These are phyloP conservation scores for Terrapene triunguis DNA, from an alignment of 2,113 vertebrate genomes.

Conservation along the genomic window DNA sequence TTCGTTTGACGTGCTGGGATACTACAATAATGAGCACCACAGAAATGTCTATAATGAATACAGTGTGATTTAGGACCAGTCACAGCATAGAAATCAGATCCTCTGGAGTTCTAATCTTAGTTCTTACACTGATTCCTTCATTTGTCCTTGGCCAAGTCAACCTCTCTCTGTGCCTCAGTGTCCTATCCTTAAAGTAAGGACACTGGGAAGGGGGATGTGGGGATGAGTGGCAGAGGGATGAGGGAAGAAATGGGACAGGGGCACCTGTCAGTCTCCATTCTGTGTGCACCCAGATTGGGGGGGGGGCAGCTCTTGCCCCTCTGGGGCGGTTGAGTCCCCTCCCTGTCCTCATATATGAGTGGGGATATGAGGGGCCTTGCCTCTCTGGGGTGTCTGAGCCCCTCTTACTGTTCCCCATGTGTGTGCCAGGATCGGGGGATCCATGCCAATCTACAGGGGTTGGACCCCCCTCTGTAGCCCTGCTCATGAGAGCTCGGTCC, in stretches of 20 bases:
- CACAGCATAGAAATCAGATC: not conserved
- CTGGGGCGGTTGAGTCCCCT: no score
- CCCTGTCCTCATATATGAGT: no score
- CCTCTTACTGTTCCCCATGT: no score
- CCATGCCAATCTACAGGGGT: no score
- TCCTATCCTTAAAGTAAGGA: not conserved
- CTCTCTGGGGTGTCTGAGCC: no score
- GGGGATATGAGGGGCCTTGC: no score
- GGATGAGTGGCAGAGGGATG: not conserved
- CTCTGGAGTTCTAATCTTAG: not conserved
- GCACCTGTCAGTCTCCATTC: not conserved
- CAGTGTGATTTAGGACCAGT: accelerated
- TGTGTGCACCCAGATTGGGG: no score
- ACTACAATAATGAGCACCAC: not conserved
- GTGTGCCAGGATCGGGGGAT: no score
- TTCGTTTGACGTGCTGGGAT: not conserved
- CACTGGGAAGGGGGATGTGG: no score
- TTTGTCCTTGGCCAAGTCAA: not conserved
- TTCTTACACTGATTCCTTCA: not conserved
- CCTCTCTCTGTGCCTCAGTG: not conserved
- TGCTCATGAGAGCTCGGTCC: no score
- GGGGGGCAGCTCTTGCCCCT: no score
- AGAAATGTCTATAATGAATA: not conserved
- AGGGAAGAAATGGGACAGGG: not conserved
- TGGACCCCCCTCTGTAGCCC: no score